Base-by-base conservation (phyloP, 1,140 invertebrate species). In the Pachyrhynchus sulphureomaculatus region DNA sequence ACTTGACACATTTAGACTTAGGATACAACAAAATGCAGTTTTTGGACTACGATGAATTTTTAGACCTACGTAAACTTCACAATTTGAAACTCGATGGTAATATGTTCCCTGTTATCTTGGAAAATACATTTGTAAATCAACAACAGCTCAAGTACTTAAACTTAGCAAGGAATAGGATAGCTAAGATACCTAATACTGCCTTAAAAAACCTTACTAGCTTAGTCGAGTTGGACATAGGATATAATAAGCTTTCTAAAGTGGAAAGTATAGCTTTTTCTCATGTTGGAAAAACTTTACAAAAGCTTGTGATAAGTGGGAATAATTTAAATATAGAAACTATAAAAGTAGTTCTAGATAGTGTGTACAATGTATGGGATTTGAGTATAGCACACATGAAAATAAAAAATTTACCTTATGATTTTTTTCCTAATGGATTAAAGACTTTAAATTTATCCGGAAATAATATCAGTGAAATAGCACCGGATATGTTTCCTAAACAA, bases 21-120 rank as follows among this genome's bases (percentile, higher is more conserved):
- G 86, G 88, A 34, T 79, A 89, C 69, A 93, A 93, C 70, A 75
- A 83, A 63, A 87, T 93, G 66, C 88, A 88, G 75, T 89, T 89
- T 76, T 75, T 93, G 41, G 83, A 84, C 62, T 77, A 85, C 15
- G 89, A 91, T 68, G 86, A 88, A 69, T 89, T 90, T 68, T 80
- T 81, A 56, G 85, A 87, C 70, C 78, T 90, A 54, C 84, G 83
- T 68, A 82, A 82, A 59, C 76, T 93, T 33, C 83, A 83, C 67
- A 82, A 81, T 65, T 78, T 93, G 41, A 79, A 81, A 67, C 77
- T 92, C 62, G 88, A 91, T 68, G 88, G 88, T 23, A 93, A 92
- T 78, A 83, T 87, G 70, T 75, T 92, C 44, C 86, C 88, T 2
- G 87, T 89, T 3, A 79, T 90, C 29, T 79, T 88, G 18, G 88